phyloP scores from a whole-genome alignment of 2,797 vertebrate genomes.

The Aldrovandia affinis region DNA sequence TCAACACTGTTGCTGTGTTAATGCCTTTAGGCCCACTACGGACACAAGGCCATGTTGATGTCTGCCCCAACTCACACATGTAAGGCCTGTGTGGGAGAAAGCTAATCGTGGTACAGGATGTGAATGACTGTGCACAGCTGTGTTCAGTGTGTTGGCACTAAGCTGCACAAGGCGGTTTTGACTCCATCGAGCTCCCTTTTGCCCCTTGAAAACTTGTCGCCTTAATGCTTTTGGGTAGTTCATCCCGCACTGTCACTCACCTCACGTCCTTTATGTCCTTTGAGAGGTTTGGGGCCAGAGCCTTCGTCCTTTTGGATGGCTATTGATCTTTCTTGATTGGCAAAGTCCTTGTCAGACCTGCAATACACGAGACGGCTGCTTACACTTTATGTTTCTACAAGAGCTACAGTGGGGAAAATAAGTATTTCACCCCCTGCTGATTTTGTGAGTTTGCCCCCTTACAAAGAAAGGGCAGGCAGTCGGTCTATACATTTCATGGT shows the following conservation, averaged over 20 bases:
- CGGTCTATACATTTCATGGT: too few species aligned
- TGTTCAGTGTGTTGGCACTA: neutral
- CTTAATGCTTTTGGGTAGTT: neutral
- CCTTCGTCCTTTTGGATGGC: constrained; percentile 55
- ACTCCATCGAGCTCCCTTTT: neutral
- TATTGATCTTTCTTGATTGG: constrained; percentile 63
- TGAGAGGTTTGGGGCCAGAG: constrained; percentile 52
- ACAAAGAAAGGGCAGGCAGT: too few species aligned
- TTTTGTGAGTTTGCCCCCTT: too few species aligned
- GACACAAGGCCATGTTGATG: neutral
- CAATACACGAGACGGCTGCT: constrained; percentile 41
- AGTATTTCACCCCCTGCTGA: too few species aligned
- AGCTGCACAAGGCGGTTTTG: neutral
- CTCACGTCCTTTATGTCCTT: constrained; percentile 66
- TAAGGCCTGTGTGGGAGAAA: neutral
- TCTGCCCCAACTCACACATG: too few species aligned
- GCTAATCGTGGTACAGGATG: neutral
- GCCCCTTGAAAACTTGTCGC: neutral
- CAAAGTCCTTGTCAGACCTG: constrained; percentile 75
- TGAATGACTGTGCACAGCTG: neutral
- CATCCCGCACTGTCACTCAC: constrained; percentile 50
- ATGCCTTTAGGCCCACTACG: neutral
- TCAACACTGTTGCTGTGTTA: neutral
- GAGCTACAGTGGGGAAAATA: too few species aligned
- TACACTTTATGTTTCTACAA: neutral